phyloP scores from a whole-genome alignment of 2,113 vertebrate species.

The Scopus umbretta region DNA sequence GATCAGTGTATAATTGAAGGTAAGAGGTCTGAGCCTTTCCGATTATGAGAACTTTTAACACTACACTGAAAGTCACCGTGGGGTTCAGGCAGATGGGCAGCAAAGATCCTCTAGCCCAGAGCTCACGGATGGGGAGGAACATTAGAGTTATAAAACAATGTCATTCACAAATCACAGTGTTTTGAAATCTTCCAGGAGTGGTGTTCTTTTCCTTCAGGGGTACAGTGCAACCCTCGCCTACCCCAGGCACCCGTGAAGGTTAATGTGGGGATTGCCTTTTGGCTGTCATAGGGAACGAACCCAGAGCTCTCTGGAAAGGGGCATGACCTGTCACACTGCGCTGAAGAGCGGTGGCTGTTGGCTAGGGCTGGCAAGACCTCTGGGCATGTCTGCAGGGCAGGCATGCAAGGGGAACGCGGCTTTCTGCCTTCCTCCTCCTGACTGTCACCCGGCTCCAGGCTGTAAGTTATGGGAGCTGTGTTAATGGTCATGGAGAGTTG shows the following conservation, averaged over 20 bases:
- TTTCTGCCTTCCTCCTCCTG: not conserved
- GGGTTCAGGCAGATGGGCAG: not conserved
- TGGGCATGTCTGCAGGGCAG: not conserved
- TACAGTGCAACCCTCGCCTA: rapidly evolving
- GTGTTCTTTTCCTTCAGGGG: not conserved
- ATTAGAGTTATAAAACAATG: rapidly evolving
- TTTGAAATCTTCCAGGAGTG: not conserved
- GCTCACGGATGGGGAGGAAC: not conserved
- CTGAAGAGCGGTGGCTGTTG: not conserved
- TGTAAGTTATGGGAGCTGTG: rapidly evolving
- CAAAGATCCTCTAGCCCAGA: not conserved
- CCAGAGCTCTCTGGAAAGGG: not conserved
- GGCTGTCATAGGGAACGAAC: rapidly evolving
- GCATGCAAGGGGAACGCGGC: not conserved
- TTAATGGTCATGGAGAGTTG: rapidly evolving
- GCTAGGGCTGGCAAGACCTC: not conserved
- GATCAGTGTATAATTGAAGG: constrained; percentile 92
- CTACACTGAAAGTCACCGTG: too few relatives aligned
- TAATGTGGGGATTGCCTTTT: not conserved
- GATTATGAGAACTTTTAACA: not conserved
- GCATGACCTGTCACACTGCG: not conserved
- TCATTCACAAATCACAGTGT: not conserved
- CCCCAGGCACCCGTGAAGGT: not conserved
- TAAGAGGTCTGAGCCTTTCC: constrained; percentile 53
- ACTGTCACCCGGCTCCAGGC: not conserved